These are phyloP conservation scores for Ibidorhyncha struthersii DNA, from an alignment of 2,113 vertebrate species.

Conservation along the genomic window DNA sequence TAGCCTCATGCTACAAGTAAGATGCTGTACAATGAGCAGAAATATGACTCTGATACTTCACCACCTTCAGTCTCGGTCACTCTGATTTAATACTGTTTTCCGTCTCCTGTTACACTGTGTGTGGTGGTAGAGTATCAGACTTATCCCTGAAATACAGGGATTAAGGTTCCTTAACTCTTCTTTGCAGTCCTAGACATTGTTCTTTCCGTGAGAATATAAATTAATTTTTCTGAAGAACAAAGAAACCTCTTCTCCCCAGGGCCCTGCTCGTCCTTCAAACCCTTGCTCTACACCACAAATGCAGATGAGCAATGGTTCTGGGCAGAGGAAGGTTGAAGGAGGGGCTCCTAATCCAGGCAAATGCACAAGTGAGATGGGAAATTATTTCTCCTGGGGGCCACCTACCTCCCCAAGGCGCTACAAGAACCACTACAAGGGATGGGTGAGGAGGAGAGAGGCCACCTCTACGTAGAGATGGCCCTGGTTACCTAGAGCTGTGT, in stretches of 20 bases:
- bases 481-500: slow-evolving; percentile 87
- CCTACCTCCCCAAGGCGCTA: background rate
- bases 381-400: background rate
- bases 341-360: background rate
- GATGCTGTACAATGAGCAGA: background rate
- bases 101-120: background rate
- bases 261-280: background rate
- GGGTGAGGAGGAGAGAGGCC: background rate
- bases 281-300: background rate
- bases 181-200: background rate
- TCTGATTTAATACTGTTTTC: background rate
- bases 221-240: background rate
- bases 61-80: background rate
- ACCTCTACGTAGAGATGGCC: fast-evolving
- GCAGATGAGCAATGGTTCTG: background rate
- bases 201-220: background rate
- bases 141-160: background rate
- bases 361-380: background rate
- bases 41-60: background rate
- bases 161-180: background rate
- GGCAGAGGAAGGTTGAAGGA: background rate
- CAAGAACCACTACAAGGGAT: background rate
- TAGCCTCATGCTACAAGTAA: background rate
- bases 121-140: background rate
- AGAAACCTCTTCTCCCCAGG: background rate